These are phyloP conservation scores for Pyrrhia umbra DNA, from an alignment of 2,888 invertebrate species.

Conservation along the genomic window DNA sequence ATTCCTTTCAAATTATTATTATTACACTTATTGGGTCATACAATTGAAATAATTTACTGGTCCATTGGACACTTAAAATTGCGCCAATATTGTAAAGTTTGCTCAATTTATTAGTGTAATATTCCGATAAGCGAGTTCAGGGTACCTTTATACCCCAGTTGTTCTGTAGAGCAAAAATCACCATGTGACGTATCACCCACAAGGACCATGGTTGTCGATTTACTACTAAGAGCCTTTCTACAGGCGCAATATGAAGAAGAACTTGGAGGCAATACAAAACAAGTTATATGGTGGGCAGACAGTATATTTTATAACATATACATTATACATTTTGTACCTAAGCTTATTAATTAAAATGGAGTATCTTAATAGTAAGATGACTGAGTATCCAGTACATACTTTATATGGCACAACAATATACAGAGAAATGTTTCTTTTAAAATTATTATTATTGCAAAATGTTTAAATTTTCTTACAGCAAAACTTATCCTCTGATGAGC, in stretches of 20 bases:
- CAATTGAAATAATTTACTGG: too few relatives aligned
- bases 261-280: not conserved
- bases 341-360: not conserved
- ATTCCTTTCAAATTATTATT: too few relatives aligned
- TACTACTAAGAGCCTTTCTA: not conserved
- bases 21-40: too few relatives aligned
- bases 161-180: too few relatives aligned
- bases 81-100: too few relatives aligned
- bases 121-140: too few relatives aligned
- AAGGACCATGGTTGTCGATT: not conserved
- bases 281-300: conserved; percentile 22
- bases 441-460: not conserved
- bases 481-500: too few relatives aligned
- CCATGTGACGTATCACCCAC: too few relatives aligned
- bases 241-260: not conserved
- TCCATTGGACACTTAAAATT: too few relatives aligned
- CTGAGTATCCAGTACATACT: not conserved
- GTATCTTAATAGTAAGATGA: not conserved
- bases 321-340: not conserved
- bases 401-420: not conserved
- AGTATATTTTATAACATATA: conserved; percentile 11
- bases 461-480: too few relatives aligned
- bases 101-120: too few relatives aligned
- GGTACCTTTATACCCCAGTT: too few relatives aligned
- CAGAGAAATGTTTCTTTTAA: not conserved